phyloP scores from a whole-genome alignment of 2,888 invertebrate species.

The Leuctra nigra region DNA sequence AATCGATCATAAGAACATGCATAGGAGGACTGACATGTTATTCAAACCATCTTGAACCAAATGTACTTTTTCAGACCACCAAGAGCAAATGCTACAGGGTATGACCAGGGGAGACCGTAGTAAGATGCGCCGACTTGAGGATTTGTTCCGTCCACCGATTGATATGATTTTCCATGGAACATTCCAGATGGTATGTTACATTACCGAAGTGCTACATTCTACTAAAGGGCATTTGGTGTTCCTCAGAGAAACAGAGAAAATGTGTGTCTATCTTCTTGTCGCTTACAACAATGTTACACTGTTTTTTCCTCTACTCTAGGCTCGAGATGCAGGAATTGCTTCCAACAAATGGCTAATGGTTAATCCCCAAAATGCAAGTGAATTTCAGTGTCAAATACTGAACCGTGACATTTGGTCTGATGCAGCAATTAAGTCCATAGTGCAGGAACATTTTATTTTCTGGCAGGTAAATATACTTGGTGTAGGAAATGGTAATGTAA shows the following conservation, averaged over 20 bases:
- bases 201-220: too few relatives aligned
- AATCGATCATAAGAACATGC: too few relatives aligned
- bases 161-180: slow-evolving; percentile 57
- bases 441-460: slow-evolving; percentile 57
- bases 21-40: too few relatives aligned
- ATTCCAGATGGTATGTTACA: slow-evolving; percentile 45
- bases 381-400: slow-evolving; percentile 61
- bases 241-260: background rate
- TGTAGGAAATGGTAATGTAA: too few relatives aligned
- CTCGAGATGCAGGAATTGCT: slow-evolving; percentile 48
- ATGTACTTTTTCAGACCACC: background rate
- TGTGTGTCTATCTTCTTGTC: background rate
- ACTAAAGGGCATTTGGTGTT: too few relatives aligned
- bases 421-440: slow-evolving; percentile 49
- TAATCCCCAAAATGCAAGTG: slow-evolving; percentile 60
- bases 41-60: too few relatives aligned
- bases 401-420: slow-evolving; percentile 67
- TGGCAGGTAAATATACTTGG: slow-evolving; percentile 51
- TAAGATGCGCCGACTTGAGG: slow-evolving; percentile 52
- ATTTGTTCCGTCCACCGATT: slow-evolving; percentile 60
- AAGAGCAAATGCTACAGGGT: background rate
- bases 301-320: slow-evolving; percentile 40
- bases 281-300: too few relatives aligned
- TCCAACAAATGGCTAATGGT: slow-evolving; percentile 60
- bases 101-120: too few relatives aligned